Evolutionary conservation across 92 coral and sea anemone genomes (phyloP).

Genomic region (Epizoanthus ramosus): DNA sequence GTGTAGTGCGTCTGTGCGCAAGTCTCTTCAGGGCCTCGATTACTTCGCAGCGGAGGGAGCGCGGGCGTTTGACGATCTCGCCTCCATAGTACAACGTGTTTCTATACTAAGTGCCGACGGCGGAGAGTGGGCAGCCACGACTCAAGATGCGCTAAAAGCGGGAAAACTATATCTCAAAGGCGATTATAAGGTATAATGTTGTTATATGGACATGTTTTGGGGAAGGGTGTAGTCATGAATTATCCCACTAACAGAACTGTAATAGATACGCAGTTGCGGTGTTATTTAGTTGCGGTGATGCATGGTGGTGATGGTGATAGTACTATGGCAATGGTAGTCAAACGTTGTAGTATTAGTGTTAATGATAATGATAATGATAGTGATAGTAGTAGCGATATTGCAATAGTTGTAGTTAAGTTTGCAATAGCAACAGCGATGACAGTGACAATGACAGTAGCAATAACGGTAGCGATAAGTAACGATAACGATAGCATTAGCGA

Average conservation of each 20-base stretch:
- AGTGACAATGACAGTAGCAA: background rate
- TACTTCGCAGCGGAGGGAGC: conserved; percentile 32
- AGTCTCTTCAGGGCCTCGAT: conserved; percentile 50
- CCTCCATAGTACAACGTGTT: conserved; percentile 18
- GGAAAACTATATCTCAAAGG: conserved; percentile 46
- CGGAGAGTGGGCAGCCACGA: conserved; percentile 23
- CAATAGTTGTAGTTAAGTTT: background rate
- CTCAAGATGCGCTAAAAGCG: conserved; percentile 26
- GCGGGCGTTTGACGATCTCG: conserved; percentile 51
- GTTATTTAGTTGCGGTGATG: no score
- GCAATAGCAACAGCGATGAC: background rate
- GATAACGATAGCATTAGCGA: background rate
- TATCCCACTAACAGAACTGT: no score
- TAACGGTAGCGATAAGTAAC: background rate
- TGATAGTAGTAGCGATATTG: no score
- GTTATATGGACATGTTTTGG: background rate
- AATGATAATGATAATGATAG: no score
- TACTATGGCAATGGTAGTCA: no score
- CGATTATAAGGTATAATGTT: conserved; percentile 7
- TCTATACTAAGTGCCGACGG: conserved; percentile 20
- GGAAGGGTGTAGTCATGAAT: no score
- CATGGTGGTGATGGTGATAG: no score
- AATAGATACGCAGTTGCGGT: no score
- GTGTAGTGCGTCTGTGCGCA: conserved; percentile 35
- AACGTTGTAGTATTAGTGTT: no score